These are phyloP conservation scores for Forbesichthys papilliferus DNA, from an alignment of 2,113 vertebrate genomes.

Conservation along the genomic window DNA sequence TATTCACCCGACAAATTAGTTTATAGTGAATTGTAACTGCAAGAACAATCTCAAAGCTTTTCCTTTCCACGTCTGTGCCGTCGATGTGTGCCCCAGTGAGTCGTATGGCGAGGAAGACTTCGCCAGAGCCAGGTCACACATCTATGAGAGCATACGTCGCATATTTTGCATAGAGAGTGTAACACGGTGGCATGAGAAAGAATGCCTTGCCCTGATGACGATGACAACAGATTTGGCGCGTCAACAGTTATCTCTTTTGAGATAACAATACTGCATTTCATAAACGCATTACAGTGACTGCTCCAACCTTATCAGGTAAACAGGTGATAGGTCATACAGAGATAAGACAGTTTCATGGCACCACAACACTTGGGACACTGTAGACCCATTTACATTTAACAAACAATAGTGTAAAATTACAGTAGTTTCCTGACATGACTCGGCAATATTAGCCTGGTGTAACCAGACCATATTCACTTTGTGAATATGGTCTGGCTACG, in stretches of 20 bases:
- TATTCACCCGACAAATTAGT: not conserved
- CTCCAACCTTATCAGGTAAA: conserved; percentile 7
- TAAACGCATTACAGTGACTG: conserved; percentile 12
- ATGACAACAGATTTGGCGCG: conserved; percentile 1
- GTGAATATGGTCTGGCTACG: no score
- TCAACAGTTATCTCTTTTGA: not conserved
- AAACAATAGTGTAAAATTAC: no score
- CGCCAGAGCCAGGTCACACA: conserved; percentile 1
- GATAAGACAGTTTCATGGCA: not conserved
- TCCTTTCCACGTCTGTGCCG: not conserved
- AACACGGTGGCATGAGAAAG: not conserved
- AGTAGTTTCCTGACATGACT: no score
- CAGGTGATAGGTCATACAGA: not conserved
- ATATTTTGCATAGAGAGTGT: conserved; percentile 21
- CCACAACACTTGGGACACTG: not conserved
- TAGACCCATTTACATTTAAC: no score
- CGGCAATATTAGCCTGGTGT: no score
- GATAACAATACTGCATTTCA: conserved; percentile 2
- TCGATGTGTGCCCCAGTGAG: not conserved
- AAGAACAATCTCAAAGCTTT: not conserved
- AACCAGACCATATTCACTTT: no score
- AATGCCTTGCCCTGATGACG: conserved; percentile 15
- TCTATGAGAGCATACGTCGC: conserved; percentile 18
- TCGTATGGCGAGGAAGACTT: conserved; percentile 26
- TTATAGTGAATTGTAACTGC: not conserved